Base-by-base conservation (phyloP, 2,797 vertebrate genomes). In the Sarcophilus harrisii region DNA sequence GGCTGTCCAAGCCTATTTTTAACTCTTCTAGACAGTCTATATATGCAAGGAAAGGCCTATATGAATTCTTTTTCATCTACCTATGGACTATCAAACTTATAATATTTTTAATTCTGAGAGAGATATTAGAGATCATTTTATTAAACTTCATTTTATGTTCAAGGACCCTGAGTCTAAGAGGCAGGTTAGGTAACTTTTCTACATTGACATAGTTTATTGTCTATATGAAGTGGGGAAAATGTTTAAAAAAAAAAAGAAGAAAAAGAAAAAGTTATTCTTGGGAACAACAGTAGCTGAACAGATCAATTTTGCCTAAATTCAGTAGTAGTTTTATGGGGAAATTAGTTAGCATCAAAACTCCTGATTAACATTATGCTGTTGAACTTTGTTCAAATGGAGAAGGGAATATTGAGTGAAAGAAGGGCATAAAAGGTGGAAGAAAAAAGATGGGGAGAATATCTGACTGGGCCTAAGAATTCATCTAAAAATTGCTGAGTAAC, bases 141-240 rank as follows among this genome's bases (percentile, higher is more conserved):
- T 90, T 55, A 55, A 58, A 1, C 55, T 57, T 91, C 29, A 6
- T n/a, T 32, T 81, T 30, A 28, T 29, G 21, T 29, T 29, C 13
- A 3, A 90, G 9, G 49, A 59, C 55, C 27, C 0, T 13, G n/a
- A 30, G 3, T 14, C 49, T 38, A 4, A 0, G 81, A 2, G 0
- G 10, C 6, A 0, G 6, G 60, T 3, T 0, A 5, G 27, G 9
- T n/a, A 30, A 58, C 0, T 8, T 32, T 10, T 54, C 24, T 27
- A 0, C 91, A 93, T 38, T 81, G 57, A 13, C 59, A 3, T 5
- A 38, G 3, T 27, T 58, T 54, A 87, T 45, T 58, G 30, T 55
- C 30, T 1, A 0, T 0, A 38, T 29, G 45, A 55, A 55, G 54
- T 55, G 14, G 24, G 58, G 10, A 16, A 18, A 62, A 73, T 73